Evolutionary conservation across 2,797 vertebrate genomes (phyloP).

Genomic region (Dicrostonyx torquatus): DNA sequence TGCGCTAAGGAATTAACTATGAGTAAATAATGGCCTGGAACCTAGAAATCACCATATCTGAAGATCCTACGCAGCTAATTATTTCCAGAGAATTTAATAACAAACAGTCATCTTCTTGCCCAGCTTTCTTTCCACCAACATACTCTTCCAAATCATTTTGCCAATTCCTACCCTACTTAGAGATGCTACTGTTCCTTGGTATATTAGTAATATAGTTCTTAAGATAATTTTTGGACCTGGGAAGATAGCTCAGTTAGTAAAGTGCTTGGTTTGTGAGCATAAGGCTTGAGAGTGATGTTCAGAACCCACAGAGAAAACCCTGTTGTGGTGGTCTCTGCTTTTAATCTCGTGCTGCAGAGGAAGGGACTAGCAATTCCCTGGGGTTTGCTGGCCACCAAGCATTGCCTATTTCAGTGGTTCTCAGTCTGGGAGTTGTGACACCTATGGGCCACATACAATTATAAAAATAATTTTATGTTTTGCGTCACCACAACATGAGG

Average conservation of each 20-base stretch:
- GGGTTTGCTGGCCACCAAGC: not conserved
- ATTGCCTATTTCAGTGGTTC: not conserved
- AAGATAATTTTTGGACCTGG: not conserved
- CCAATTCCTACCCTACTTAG: not conserved
- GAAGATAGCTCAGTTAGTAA: not conserved
- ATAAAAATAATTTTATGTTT: not conserved
- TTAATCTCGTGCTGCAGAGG: not conserved
- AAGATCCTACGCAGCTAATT: slow-evolving; percentile 30
- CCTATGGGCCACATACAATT: not conserved
- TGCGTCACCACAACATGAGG: not conserved
- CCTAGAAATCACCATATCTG: not conserved
- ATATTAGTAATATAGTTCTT: accelerated
- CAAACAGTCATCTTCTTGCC: not conserved
- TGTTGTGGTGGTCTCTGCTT: not conserved
- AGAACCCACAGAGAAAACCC: not conserved
- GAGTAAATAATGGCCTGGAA: not conserved
- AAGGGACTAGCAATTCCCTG: too few relatives aligned
- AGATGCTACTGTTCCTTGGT: not conserved
- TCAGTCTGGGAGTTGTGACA: not conserved
- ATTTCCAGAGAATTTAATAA: slow-evolving; percentile 46
- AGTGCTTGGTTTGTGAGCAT: not conserved
- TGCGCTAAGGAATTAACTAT: not conserved
- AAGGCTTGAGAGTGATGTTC: not conserved
- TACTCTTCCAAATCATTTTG: not conserved
- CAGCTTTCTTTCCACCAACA: not conserved